Conservation (phyloP, 2,797 vertebrate genomes). For the Lophotriccus pileatus region DNA sequence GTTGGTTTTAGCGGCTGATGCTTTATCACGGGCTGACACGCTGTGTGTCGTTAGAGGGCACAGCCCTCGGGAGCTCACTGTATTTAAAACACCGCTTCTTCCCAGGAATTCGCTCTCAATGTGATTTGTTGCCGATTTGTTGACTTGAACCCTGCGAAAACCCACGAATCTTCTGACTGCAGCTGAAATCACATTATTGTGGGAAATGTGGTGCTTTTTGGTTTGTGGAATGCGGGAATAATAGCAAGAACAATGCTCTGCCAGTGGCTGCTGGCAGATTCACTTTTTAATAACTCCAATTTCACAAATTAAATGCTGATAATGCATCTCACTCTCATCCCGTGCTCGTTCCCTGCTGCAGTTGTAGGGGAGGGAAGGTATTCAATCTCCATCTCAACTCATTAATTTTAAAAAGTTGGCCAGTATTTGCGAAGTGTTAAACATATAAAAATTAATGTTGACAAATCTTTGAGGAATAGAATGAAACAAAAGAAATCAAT, state of each 20-base stretch:
- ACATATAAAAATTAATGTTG: conserved; percentile 82
- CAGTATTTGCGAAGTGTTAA: conserved; percentile 69
- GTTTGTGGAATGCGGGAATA: not conserved
- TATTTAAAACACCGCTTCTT: not conserved
- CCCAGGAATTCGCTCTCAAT: not conserved
- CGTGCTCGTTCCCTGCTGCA: not conserved
- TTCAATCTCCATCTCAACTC: conserved; percentile 77
- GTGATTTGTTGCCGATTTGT: not conserved
- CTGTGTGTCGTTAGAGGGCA: not conserved
- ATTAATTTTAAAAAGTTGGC: conserved; percentile 82
- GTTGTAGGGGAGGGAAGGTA: conserved; percentile 48
- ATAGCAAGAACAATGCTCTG: not conserved
- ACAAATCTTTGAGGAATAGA: conserved; percentile 84
- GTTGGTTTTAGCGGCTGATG: not conserved
- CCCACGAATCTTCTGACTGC: not conserved
- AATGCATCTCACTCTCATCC: not conserved
- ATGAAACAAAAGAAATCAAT: conserved; percentile 83
- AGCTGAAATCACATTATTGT: accelerated
- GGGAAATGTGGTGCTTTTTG: not conserved
- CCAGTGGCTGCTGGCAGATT: not conserved
- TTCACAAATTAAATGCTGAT: conserved; percentile 1
- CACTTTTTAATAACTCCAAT: not conserved
- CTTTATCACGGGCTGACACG: not conserved
- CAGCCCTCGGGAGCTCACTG: not conserved
- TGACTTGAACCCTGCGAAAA: not conserved